Conservation (phyloP, 2,797 vertebrate species). For the Heteromormyrus szaboi region DNA sequence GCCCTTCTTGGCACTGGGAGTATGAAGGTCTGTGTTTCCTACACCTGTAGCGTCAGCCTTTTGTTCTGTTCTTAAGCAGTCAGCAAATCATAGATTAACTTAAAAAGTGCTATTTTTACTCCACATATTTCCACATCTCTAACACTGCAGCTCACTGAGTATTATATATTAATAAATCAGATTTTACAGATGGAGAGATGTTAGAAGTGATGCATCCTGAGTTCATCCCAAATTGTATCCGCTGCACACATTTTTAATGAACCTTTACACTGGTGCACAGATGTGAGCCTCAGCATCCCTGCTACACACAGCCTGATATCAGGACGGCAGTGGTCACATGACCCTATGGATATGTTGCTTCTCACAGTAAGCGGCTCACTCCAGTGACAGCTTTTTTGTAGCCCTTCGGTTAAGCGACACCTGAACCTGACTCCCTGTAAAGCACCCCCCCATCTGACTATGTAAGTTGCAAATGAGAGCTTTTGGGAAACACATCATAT, state of each 20-base stretch:
- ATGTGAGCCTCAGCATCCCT: background rate
- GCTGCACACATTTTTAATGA: background rate
- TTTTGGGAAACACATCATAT: background rate
- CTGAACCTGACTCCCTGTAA: background rate
- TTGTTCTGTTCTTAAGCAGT: background rate
- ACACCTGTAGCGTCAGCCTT: background rate
- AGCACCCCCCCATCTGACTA: background rate
- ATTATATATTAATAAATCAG: background rate
- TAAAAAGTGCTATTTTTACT: background rate
- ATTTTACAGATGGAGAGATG: background rate
- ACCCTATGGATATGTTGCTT: background rate
- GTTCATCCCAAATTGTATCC: background rate
- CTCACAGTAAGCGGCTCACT: background rate
- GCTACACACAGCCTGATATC: background rate
- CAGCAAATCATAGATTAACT: background rate
- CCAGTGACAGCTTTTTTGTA: background rate
- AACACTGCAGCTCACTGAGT: background rate
- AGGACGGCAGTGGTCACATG: background rate
- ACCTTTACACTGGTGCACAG: background rate
- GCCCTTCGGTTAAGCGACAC: background rate
- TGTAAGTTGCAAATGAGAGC: background rate
- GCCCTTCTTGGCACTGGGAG: background rate
- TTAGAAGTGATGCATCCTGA: background rate
- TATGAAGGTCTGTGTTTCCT: background rate
- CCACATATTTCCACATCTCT: background rate